Percentiles rank a stretch among this genome's conserved stretches.
phyloP scores from a whole-genome alignment of 2,797 vertebrate genomes.

The Mus minutoides region DNA sequence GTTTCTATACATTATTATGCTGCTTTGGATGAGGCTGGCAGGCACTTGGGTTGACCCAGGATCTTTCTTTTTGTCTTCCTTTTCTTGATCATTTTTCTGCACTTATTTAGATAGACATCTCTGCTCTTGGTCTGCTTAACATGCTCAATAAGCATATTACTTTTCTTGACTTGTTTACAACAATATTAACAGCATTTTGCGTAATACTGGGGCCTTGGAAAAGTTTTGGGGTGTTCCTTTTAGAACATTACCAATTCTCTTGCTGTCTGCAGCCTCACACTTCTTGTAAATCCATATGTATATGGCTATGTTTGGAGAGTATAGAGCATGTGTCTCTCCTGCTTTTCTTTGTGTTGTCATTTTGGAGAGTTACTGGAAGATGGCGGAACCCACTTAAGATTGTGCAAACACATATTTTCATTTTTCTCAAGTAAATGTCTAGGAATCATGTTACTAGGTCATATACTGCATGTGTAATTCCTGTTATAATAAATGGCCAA shows the following conservation, averaged over 20 bases:
- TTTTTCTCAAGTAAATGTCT: constrained; percentile 23
- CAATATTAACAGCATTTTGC: neutral
- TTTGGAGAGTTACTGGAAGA: neutral
- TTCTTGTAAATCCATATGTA: neutral
- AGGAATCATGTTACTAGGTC: neutral
- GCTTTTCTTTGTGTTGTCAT: neutral
- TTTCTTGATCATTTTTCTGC: neutral
- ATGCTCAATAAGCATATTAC: neutral
- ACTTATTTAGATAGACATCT: neutral
- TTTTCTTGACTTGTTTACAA: neutral
- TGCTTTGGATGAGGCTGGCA: neutral
- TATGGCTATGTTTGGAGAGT: neutral
- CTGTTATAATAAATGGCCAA: neutral
- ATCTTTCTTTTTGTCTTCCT: neutral
- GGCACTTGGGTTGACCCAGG: neutral
- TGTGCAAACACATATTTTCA: neutral
- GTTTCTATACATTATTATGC: neutral
- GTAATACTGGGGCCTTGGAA: neutral
- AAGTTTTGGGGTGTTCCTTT: neutral
- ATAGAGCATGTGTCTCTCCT: too few species aligned
- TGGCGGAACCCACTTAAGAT: neutral
- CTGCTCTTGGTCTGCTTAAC: neutral
- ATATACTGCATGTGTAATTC: neutral
- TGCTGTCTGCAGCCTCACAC: neutral
- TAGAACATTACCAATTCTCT: neutral